Evolutionary conservation across 2,113 vertebrate species (phyloP), one percentile per base, ranked within the genome.

Genomic region (Delphinus delphis): DNA sequence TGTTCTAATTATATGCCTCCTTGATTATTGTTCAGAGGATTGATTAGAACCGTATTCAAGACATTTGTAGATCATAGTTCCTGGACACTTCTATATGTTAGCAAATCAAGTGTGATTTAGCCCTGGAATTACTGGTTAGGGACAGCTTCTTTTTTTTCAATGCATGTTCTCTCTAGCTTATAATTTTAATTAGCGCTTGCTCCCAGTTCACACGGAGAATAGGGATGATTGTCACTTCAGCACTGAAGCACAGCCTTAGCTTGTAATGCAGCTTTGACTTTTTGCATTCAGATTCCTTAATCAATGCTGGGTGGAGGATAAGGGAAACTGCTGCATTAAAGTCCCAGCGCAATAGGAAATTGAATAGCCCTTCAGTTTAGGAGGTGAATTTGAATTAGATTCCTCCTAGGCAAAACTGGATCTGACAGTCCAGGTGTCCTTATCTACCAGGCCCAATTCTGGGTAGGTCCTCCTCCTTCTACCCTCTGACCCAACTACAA

Each of bases 111-210:
- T 96, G 90, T 94, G 98, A 99, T 98, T 99, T 98, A 98, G 98
- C 98, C 85, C 96, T 21, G 6, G 96, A 98, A 98, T 98, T 98
- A 98, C 97, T 98, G 97, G 97, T 94, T 98, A 97, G 96, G 97
- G 97, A 94, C 1, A 62, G 90, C 93, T 98, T 98, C 98, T 97
- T 98, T 98, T 97, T 97, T 97, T 90, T 98, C 98, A 98, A 98
- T 98, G 97, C 96, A 71, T 98, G 98, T 97, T 98, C 98, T 97
- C 97, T 98, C 98, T 98, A 98, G 98, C 97, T 98, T 98, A 97
- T 98, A 98, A 98, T 98, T 99, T 99, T 99, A 99, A 99, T 99
- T 99, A 99, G 98, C 97, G 97, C 98, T 98, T 98, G 98, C 97
- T 98, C 94, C 98, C 96, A 97, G 88, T 97, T 98, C 98, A 95